A percentile compares a stretch with the other conserved stretches of the same genome.
Evolutionary conservation across 2,113 vertebrate genomes (phyloP).

Genomic region (Cheilinus undulatus): DNA sequence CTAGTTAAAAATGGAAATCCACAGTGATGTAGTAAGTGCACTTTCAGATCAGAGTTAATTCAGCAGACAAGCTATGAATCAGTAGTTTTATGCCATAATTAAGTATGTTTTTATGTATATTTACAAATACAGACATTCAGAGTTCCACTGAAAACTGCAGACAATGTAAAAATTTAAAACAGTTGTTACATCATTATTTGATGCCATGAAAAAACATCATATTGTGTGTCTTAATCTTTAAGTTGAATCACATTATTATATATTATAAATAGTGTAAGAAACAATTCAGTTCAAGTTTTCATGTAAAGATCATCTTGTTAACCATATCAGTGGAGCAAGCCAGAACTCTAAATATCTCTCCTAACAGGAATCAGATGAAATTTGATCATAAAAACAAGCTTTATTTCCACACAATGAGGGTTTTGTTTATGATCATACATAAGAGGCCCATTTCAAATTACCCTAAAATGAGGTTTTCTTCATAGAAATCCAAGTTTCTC

Average conservation of each 20-base stretch:
- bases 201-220: too few relatives aligned
- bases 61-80: slow-evolving; percentile 18
- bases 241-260: background rate
- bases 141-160: too few relatives aligned
- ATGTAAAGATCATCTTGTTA: background rate
- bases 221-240: background rate
- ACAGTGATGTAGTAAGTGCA: background rate
- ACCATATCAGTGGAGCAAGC: background rate
- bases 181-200: too few relatives aligned
- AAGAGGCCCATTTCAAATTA: too few relatives aligned
- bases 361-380: background rate
- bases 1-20: slow-evolving; percentile 6
- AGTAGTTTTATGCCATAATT: slow-evolving; percentile 32
- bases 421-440: too few relatives aligned
- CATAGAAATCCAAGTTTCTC: too few relatives aligned
- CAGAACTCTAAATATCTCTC: background rate
- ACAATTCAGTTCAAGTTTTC: background rate
- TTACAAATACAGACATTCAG: background rate
- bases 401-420: too few relatives aligned
- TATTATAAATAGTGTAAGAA: background rate
- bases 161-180: too few relatives aligned
- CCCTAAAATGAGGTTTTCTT: too few relatives aligned
- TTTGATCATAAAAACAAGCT: background rate
- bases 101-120: background rate
- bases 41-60: slow-evolving; percentile 5